These are phyloP conservation scores for Ophion obscuratus DNA, from an alignment of 2,888 invertebrate species.

Conservation along the genomic window DNA sequence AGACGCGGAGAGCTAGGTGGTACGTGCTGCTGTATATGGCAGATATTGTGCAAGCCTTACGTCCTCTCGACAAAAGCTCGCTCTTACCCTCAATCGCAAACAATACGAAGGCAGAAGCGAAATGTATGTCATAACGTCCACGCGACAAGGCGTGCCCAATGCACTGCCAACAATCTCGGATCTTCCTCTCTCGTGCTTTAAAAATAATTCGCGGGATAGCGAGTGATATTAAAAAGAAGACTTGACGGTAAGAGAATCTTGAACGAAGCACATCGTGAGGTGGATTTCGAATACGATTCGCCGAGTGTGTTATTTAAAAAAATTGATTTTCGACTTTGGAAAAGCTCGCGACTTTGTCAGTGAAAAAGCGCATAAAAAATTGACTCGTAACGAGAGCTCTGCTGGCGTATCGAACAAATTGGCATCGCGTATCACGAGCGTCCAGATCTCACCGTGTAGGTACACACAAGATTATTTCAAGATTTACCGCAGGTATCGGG, in stretches of 20 bases:
- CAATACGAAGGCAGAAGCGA: slow-evolving; percentile 56
- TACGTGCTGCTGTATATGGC: slow-evolving; percentile 23
- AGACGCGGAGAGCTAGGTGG: slow-evolving; percentile 38
- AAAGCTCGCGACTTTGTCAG: background rate
- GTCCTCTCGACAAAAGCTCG: slow-evolving; percentile 40
- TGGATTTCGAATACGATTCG: background rate
- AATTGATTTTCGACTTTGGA: background rate
- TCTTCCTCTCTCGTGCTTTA: slow-evolving; percentile 46
- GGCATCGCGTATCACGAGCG: slow-evolving; percentile 10
- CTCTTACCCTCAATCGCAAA: slow-evolving; percentile 22
- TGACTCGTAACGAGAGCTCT: background rate
- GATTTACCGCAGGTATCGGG: slow-evolving; percentile 59
- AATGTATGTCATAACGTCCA: slow-evolving; percentile 66
- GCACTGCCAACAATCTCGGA: slow-evolving; percentile 45
- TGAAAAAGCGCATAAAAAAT: background rate
- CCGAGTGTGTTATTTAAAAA: no score
- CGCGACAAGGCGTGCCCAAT: slow-evolving; percentile 63
- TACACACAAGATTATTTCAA: slow-evolving; percentile 44
- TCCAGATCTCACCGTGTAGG: slow-evolving; percentile 32
- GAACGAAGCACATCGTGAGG: background rate
- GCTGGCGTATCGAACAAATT: slow-evolving; percentile 15
- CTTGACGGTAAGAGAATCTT: slow-evolving; percentile 5
- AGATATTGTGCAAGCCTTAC: slow-evolving; percentile 1
- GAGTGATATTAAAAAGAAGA: slow-evolving; percentile 11
- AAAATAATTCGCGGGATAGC: slow-evolving; percentile 32